Evolutionary conservation across 35 echinoderm and acorn worm species (phyloP).

Genomic region (Holothuria glaberrima): DNA sequence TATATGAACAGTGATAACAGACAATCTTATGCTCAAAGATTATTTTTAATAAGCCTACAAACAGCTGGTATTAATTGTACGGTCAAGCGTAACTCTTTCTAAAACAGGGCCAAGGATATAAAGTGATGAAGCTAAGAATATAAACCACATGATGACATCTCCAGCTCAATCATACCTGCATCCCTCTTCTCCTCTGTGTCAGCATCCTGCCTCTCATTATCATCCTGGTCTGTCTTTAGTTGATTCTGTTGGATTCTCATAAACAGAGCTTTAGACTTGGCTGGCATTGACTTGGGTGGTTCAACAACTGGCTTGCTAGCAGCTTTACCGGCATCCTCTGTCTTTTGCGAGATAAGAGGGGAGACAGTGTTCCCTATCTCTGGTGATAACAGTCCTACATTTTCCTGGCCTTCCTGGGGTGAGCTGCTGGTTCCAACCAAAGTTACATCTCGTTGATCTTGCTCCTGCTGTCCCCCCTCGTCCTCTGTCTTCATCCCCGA

Average conservation of each 20-base stretch:
- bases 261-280: conserved; percentile 79
- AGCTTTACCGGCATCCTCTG: neutral
- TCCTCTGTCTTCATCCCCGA: neutral
- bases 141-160: too few species aligned
- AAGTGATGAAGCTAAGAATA: neutral
- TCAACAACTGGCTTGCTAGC: conserved; percentile 10
- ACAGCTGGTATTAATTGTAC: too few species aligned
- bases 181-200: neutral
- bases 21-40: too few species aligned
- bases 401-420: too few species aligned
- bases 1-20: too few species aligned
- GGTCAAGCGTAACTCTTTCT: too few species aligned
- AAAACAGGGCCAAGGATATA: neutral
- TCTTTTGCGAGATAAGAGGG: too few species aligned
- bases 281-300: conserved; percentile 60
- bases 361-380: neutral
- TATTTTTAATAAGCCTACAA: too few species aligned
- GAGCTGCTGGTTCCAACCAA: too few species aligned
- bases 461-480: neutral
- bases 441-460: neutral
- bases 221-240: neutral
- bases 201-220: neutral
- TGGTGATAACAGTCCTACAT: neutral
- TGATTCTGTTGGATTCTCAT: conserved; percentile 95
- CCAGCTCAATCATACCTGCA: neutral